Evolutionary conservation across 2,797 vertebrate genomes (phyloP).

Genomic region (Parauchenoglanis ngamensis): DNA sequence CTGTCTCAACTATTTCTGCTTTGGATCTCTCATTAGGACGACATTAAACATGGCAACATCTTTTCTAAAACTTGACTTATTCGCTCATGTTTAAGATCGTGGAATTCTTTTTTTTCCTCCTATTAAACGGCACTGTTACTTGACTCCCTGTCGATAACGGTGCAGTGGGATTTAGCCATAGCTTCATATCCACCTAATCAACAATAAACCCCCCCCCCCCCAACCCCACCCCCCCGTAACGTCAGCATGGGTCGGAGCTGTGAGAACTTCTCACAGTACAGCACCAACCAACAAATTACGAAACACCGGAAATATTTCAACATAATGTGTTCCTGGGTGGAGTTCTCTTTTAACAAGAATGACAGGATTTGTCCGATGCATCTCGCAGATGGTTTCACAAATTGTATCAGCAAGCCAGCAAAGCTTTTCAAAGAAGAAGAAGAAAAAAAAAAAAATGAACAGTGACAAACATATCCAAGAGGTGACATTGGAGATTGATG

Average conservation of each 20-base stretch:
- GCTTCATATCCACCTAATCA: background rate
- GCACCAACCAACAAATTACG: background rate
- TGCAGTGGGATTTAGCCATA: background rate
- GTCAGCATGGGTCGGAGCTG: background rate
- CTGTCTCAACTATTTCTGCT: background rate
- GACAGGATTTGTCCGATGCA: background rate
- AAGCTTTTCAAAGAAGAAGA: background rate
- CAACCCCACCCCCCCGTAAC: background rate
- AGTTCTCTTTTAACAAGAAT: background rate
- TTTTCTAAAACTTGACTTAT: background rate
- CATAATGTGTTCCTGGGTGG: background rate
- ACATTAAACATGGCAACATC: background rate
- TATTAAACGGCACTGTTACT: background rate
- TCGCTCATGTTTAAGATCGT: background rate
- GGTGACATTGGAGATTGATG: slow-evolving; percentile 47
- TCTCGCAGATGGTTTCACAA: background rate
- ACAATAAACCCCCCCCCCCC: too few relatives aligned
- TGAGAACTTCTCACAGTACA: background rate
- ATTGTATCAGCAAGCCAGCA: slow-evolving; percentile 29
- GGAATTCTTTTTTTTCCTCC: background rate
- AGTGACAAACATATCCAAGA: slow-evolving; percentile 21
- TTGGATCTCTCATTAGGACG: background rate
- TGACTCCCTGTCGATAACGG: background rate
- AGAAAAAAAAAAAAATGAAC: background rate
- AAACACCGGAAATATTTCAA: background rate